Percentiles rank a stretch among this genome's conserved stretches.
Evolutionary conservation across 35 echinoderm and acorn worm species (phyloP).

Genomic region (Heliocidaris tuberculata): DNA sequence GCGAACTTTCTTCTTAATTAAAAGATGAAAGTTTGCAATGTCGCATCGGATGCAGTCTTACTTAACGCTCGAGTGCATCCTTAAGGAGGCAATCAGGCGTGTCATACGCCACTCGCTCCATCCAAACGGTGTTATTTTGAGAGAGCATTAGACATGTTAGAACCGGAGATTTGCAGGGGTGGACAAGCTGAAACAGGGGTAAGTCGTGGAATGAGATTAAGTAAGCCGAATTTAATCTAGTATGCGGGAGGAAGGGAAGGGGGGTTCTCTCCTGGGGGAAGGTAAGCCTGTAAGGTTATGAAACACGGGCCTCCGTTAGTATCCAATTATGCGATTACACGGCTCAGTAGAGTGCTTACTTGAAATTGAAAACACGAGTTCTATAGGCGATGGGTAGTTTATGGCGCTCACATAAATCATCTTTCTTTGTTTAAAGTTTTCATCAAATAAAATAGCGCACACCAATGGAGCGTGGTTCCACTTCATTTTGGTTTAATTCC

Average conservation of each 20-base stretch:
- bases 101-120: not conserved
- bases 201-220: not conserved
- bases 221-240: constrained; percentile 4
- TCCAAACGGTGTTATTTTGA: not conserved
- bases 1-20: not conserved
- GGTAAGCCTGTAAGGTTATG: not conserved
- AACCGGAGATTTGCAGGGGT: not conserved
- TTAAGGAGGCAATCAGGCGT: not conserved
- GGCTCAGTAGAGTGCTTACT: not conserved
- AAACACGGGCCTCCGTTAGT: not conserved
- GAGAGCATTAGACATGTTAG: not conserved
- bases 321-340: not conserved
- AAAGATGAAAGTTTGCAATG: not conserved
- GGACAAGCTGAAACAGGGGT: constrained; percentile 8
- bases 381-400: not conserved
- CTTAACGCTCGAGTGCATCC: not conserved
- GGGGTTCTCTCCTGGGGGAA: not conserved
- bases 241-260: not conserved
- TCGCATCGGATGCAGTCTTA: not conserved
- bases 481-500: not conserved
- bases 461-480: constrained; percentile 7
- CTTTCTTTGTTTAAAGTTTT: not conserved
- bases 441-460: constrained; percentile 1
- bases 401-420: not conserved
- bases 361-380: not conserved